These are phyloP conservation scores for Laspeyria flexula DNA, from an alignment of 2,888 invertebrate genomes.

Conservation along the genomic window DNA sequence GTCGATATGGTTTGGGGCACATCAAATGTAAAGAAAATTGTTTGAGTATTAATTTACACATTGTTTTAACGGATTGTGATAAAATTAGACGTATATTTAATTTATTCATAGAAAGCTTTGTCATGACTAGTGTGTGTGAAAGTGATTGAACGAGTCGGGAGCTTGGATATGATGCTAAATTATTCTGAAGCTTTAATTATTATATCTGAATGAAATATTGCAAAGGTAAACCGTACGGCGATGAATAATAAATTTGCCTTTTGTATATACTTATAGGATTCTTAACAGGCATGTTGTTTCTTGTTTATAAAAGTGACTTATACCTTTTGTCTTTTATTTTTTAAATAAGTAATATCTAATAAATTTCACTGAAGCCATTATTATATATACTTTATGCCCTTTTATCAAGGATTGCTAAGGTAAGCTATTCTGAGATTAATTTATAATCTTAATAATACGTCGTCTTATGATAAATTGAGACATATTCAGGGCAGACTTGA, in stretches of 20 bases:
- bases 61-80: constrained; percentile 18
- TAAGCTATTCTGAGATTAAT: not conserved
- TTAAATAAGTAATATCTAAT: no score
- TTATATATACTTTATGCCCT: no score
- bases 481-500: not conserved
- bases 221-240: no score
- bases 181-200: not conserved
- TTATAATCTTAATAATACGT: constrained; percentile 1
- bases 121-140: not conserved
- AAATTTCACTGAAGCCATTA: no score
- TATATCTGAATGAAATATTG: no score
- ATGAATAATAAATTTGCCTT: no score
- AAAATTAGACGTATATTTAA: constrained; percentile 12
- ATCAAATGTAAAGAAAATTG: constrained; percentile 36
- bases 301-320: no score
- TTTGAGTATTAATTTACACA: constrained; percentile 9
- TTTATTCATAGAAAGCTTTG: constrained; percentile 11
- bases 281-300: no score
- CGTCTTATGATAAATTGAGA: not conserved
- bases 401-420: not conserved
- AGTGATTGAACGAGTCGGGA: constrained; percentile 3
- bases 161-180: not conserved
- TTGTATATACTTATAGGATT: no score
- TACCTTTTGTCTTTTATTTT: no score
- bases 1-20: constrained; percentile 67